Conservation (phyloP, 2,888 invertebrate species). For the Ctenicera cuprea region DNA sequence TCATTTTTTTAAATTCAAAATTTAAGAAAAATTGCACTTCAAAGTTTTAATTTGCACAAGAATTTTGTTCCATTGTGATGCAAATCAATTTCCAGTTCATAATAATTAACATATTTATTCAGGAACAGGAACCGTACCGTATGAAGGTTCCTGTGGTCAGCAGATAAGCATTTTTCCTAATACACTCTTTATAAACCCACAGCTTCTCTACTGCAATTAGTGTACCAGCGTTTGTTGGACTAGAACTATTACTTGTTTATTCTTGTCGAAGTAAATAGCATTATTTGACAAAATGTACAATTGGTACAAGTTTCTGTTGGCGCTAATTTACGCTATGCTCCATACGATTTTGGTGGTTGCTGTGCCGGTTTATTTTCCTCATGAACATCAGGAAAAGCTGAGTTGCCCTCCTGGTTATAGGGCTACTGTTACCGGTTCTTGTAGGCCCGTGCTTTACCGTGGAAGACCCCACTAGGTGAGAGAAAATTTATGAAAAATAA, state of each 20-base stretch:
- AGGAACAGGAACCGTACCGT: constrained; percentile 57
- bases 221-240: background rate
- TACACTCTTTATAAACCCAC: constrained; percentile 14
- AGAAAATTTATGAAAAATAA: too few species aligned
- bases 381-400: background rate
- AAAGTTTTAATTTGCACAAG: too few species aligned
- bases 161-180: constrained; percentile 46
- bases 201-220: constrained; percentile 1
- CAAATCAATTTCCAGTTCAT: constrained; percentile 29
- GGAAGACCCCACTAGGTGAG: constrained; percentile 15
- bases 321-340: background rate
- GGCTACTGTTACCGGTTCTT: background rate
- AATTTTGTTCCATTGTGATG: too few species aligned
- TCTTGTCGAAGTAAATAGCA: background rate
- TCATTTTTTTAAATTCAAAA: too few species aligned
- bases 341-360: background rate
- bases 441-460: constrained; percentile 17
- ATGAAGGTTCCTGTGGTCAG: constrained; percentile 54
- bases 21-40: too few species aligned
- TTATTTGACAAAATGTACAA: background rate
- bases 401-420: constrained; percentile 15
- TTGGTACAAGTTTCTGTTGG: background rate
- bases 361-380: constrained; percentile 28
- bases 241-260: background rate
- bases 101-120: constrained; percentile 53